These are phyloP conservation scores for Scomber japonicus DNA, from an alignment of 2,113 vertebrate genomes.

Conservation along the genomic window DNA sequence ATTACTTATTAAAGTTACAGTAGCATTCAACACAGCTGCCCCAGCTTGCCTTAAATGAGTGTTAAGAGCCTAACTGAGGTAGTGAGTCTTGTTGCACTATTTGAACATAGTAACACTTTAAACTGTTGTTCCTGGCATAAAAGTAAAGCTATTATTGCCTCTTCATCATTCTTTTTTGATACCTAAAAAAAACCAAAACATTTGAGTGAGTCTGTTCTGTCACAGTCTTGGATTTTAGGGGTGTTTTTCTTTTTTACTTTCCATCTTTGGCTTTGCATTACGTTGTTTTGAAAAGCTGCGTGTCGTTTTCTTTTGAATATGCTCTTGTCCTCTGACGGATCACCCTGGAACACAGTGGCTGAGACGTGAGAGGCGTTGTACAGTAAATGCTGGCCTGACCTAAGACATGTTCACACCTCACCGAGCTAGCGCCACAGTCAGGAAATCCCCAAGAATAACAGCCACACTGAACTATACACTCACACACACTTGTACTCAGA, in stretches of 20 bases:
- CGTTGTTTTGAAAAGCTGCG: not conserved
- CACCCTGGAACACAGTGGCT: slow-evolving; percentile 3
- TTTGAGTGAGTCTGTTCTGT: not conserved
- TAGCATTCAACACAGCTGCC: not conserved
- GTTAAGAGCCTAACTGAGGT: not conserved
- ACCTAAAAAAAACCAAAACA: too few relatives aligned
- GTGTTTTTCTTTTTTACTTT: not conserved
- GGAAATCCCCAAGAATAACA: slow-evolving; percentile 53
- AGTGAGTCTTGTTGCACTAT: not conserved
- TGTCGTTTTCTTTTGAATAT: slow-evolving; percentile 13
- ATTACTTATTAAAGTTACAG: too few relatives aligned
- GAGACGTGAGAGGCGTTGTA: slow-evolving; percentile 13
- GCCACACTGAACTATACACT: not conserved
- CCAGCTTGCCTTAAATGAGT: not conserved
- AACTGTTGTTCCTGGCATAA: too few relatives aligned
- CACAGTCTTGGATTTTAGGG: too few relatives aligned
- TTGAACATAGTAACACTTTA: slow-evolving; percentile 1
- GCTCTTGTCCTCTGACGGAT: not conserved
- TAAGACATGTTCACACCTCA: slow-evolving; percentile 53
- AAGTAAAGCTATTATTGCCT: too few relatives aligned
- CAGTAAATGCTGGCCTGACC: slow-evolving; percentile 1
- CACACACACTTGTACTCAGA: not conserved
- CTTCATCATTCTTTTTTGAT: not conserved
- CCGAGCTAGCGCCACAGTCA: slow-evolving; percentile 7
- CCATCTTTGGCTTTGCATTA: not conserved